Conservation (phyloP, 2,888 invertebrate genomes). For the Oligia fasciuncula region DNA sequence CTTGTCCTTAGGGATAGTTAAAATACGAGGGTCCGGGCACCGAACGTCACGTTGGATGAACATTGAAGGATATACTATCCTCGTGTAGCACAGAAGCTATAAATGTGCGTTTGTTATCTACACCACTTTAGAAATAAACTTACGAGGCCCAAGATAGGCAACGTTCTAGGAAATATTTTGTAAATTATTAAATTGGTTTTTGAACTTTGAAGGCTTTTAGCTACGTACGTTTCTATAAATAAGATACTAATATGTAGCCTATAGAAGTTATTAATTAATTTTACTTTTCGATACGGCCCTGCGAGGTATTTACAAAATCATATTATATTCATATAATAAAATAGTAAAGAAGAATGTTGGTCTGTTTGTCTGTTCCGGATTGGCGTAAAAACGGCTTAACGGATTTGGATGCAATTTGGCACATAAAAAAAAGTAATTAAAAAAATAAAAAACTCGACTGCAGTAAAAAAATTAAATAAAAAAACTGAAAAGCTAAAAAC, state of each 20-base stretch:
- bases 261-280: conserved; percentile 1
- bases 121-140: conserved; percentile 56
- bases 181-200: conserved; percentile 20
- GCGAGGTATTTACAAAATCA: not conserved
- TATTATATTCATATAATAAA: not conserved
- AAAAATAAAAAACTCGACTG: too few species aligned
- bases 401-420: too few species aligned
- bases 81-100: conserved; percentile 61
- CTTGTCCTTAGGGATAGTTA: conserved; percentile 66
- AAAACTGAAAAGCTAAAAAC: too few species aligned
- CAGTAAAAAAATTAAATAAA: too few species aligned
- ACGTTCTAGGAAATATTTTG: conserved; percentile 13
- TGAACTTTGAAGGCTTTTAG: not conserved
- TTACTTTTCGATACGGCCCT: not conserved
- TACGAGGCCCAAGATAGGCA: conserved; percentile 14
- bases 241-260: not conserved
- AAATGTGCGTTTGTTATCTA: conserved; percentile 57
- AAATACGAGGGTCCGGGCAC: conserved; percentile 65
- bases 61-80: conserved; percentile 67
- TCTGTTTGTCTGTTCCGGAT: not conserved
- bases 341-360: too few species aligned
- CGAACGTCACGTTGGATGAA: conserved; percentile 63
- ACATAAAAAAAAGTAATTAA: too few species aligned
- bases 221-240: not conserved
- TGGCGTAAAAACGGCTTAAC: not conserved